Base-by-base conservation (phyloP, 2,113 vertebrate species). In the Podocnemis expansa region DNA sequence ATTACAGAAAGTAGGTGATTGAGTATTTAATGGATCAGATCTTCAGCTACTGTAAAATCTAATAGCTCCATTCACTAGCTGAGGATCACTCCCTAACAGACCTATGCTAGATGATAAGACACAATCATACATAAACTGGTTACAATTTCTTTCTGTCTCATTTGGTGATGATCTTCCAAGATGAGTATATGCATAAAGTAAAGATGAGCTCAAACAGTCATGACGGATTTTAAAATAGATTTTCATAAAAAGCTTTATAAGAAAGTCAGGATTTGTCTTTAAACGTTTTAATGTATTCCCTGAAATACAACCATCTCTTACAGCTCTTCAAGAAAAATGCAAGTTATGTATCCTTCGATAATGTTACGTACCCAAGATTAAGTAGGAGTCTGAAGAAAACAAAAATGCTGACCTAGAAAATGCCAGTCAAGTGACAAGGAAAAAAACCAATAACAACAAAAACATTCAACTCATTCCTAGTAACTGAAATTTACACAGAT, bases 291-390 rank as follows among this genome's bases (percentile, higher is more conserved):
- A 63, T 52, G 56, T 3, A 31, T 17, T 24, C 54, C 87, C 88
- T 0, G 0, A 54, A 41, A 84, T 82, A 78, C 82, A 80, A 29
- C 38, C n/a, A 38, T 14, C n/a, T 38, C 41, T 43, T 75, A 75
- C 41, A 27, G 73, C 41, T 45, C 38, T 4, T 80, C 83, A 87
- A 94, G 89, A 93, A 97, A 89, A 91, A 89, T 63, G 82, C 91
- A 91, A 96, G 43, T 54, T 95, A 94, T 55, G 87, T 51, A 75
- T 14, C 60, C n/a, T 83, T 51, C 84, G 89, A 87, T 52, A 83
- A 90, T 22, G 63, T 70, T 70, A 67, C 16, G 85, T 45, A n/a
- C 5, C 92, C 93, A 70, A 78, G 81, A 86, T 43, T 45, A 76
- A 14, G 41, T 27, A 58, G 89, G 82, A 76, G 13, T 16, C 27